Conservation (phyloP, 2,888 invertebrate species). For the Pegoplata infirma region DNA sequence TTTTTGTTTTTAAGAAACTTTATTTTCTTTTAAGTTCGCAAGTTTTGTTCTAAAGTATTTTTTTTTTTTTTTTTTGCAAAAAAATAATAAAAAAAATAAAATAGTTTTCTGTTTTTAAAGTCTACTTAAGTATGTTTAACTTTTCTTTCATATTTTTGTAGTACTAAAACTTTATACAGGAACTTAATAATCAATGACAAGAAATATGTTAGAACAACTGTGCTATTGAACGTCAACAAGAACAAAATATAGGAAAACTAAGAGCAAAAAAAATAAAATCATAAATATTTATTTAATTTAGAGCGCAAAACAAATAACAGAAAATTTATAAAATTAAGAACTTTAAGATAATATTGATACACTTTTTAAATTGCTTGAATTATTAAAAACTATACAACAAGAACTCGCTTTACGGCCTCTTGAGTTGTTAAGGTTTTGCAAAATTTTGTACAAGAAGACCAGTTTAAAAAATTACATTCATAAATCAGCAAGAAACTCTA, state of each 20-base stretch:
- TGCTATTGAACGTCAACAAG: background rate
- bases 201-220: slow-evolving; percentile 42
- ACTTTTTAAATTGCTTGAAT: no score
- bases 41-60: slow-evolving; percentile 36
- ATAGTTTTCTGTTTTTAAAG: slow-evolving; percentile 35
- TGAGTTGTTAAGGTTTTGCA: no score
- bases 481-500: no score
- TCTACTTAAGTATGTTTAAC: slow-evolving; percentile 57
- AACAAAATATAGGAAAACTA: background rate
- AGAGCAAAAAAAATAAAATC: background rate
- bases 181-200: slow-evolving; percentile 61
- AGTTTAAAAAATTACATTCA: no score
- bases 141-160: slow-evolving; percentile 59
- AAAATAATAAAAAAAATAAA: slow-evolving; percentile 19
- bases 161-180: slow-evolving; percentile 43
- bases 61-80: slow-evolving; percentile 33
- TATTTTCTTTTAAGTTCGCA: slow-evolving; percentile 15
- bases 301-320: no score
- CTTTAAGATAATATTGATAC: no score
- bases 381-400: no score
- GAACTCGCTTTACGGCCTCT: no score
- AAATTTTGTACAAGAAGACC: no score
- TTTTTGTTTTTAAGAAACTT: background rate
- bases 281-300: no score
- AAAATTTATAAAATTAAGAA: no score